Base-by-base conservation (phyloP, 1,140 invertebrate genomes). In the Chrysopa pallens region DNA sequence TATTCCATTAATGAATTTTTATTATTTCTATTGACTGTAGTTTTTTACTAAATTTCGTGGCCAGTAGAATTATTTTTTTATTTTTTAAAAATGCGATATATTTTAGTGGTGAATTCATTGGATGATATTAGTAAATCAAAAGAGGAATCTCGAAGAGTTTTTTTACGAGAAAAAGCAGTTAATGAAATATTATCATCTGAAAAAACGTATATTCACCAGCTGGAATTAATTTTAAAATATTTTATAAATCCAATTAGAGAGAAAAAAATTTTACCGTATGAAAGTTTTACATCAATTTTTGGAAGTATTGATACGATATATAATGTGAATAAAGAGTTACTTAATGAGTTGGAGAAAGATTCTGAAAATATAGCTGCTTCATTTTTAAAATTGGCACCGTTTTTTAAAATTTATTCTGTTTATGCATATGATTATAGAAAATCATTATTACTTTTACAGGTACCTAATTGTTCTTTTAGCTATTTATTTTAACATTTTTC, bases 381-480 rank as follows among this genome's bases (percentile, higher is more conserved):
- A 6, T 84, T 85, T 54, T 61, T 68, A 1, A 76, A 74, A 50
- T 62, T 84, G 36, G 80, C 76, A 12, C 80, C 80, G 8, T 84
- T 80, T 59, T 74, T 85, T 15, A 85, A 84, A 56, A 56, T 83
- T 11, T 85, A 85, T 52, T 80, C 80, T 4, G 73, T 76, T 2
- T 84, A 84, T 60, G 80, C 80, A 1, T 80, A 78, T 42, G 78
- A 80, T 52, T 83, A 81, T 58, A 74, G 74, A 48, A 67, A 69
- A 44, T 68, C 73, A 4, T 52, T 74, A 41, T 56, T 62, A 15
- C 47, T 73, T 41, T 45, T 75, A 42, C 69, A 73, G 55, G 67
- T 70, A n/a, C n/a, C n/a, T n/a, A 61, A 4, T 23, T 46, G 43
- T 46, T 36, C 31, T 13, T 35, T 14, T 13, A n/a, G n/a, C n/a